These are phyloP conservation scores for Psammodynastes pulverulentus DNA, from an alignment of 2,113 vertebrate species.

Conservation along the genomic window DNA sequence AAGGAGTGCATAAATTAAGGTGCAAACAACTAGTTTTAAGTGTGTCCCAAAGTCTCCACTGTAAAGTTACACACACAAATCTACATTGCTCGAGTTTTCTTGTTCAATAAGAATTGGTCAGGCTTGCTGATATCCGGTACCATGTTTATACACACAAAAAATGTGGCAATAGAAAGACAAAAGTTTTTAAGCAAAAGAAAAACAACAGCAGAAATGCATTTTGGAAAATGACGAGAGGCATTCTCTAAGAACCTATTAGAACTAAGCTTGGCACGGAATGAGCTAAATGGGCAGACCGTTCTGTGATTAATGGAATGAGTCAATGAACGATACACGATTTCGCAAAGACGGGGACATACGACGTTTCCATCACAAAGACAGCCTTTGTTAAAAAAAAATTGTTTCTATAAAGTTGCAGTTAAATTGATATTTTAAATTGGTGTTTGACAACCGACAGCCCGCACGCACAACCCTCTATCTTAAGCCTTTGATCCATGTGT, in stretches of 20 bases:
- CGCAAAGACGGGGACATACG: constrained; percentile 29
- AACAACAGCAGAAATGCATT: constrained; percentile 43
- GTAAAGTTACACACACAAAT: constrained; percentile 19
- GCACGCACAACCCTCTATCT: neutral
- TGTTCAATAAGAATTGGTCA: constrained; percentile 40
- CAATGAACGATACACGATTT: constrained; percentile 10
- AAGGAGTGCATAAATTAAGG: constrained; percentile 22
- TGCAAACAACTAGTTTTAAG: neutral
- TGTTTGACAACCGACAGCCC: neutral
- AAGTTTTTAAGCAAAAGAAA: constrained; percentile 24
- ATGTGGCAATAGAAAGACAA: constrained; percentile 19
- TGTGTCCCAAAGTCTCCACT: constrained; percentile 18
- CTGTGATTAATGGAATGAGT: constrained; percentile 37
- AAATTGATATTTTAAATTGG: neutral
- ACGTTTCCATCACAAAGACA: neutral
- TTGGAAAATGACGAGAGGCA: constrained; percentile 37
- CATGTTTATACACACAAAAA: constrained; percentile 17
- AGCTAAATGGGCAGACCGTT: constrained; percentile 2
- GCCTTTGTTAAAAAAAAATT: neutral
- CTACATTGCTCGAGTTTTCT: constrained; percentile 28
- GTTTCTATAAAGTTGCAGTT: neutral
- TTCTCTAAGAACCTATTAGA: constrained; percentile 29
- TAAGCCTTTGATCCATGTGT: neutral
- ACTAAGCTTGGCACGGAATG: constrained; percentile 21
- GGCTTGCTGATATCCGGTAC: constrained; percentile 12